A percentile compares a stretch with the other conserved stretches of the same genome.
These are phyloP conservation scores for Pantelozetes paolii DNA, from an alignment of 2,888 invertebrate genomes.

Conservation along the genomic window DNA sequence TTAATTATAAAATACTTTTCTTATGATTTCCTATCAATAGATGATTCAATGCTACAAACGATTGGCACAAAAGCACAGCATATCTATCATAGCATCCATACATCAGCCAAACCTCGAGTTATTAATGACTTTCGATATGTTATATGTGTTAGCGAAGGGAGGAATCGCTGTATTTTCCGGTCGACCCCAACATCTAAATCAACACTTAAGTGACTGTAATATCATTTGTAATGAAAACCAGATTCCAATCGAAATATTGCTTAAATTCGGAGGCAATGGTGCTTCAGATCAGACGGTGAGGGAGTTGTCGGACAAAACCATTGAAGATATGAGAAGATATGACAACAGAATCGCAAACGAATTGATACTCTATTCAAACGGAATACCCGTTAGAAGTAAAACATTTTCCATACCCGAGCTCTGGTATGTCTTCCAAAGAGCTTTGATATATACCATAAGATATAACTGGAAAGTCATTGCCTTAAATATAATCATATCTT, in stretches of 20 bases:
- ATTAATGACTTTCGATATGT: background rate
- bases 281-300: background rate
- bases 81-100: constrained; percentile 8
- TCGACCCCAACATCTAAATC: background rate
- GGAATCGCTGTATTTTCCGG: background rate
- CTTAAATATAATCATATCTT: background rate
- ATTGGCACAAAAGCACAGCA: background rate
- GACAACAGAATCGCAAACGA: background rate
- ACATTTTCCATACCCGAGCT: background rate
- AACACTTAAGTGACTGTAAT: background rate
- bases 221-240: background rate
- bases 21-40: background rate
- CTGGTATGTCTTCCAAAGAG: background rate
- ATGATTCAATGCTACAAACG: background rate
- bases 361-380: background rate
- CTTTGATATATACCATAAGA: background rate
- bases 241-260: background rate
- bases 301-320: background rate
- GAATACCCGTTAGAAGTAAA: background rate
- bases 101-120: constrained; percentile 11
- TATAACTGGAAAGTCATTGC: background rate
- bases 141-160: background rate
- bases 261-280: background rate
- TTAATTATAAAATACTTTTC: background rate
- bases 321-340: background rate